Percentiles rank a stretch among this genome's conserved stretches.
Evolutionary conservation across 2,797 vertebrate genomes (phyloP).

Genomic region (Poeciliopsis presidionis): DNA sequence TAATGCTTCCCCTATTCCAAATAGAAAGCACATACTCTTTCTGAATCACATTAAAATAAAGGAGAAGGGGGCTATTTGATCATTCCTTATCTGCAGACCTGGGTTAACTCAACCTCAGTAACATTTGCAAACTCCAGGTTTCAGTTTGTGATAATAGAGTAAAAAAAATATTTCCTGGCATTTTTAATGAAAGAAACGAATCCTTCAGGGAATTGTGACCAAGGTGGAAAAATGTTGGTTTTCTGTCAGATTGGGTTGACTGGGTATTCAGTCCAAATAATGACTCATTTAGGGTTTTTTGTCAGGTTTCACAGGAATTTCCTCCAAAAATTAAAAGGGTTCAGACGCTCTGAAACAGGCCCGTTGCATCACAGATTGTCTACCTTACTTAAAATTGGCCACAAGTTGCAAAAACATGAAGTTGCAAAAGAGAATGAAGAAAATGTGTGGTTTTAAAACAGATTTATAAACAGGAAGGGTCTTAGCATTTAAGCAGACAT

Average conservation of each 20-base stretch:
- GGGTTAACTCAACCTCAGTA: background rate
- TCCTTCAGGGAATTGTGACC: background rate
- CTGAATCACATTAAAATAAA: background rate
- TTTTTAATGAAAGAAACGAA: background rate
- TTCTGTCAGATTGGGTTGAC: background rate
- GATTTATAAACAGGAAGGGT: too few species aligned
- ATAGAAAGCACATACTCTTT: background rate
- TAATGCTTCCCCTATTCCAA: background rate
- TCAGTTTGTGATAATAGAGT: background rate
- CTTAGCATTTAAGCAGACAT: background rate
- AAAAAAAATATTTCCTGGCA: background rate
- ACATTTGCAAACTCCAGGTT: background rate
- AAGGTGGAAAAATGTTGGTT: background rate
- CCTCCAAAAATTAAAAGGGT: background rate
- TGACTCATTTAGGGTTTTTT: background rate
- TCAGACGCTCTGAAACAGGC: background rate
- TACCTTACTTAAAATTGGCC: background rate
- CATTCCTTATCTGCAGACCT: background rate
- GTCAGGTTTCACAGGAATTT: background rate
- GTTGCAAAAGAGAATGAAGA: too few species aligned
- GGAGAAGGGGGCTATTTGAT: background rate
- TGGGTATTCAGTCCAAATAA: background rate
- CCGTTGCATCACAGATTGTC: background rate
- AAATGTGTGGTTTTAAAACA: too few species aligned
- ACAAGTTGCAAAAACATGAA: background rate